Percentiles rank a stretch among this genome's conserved stretches.
Evolutionary conservation across 1,140 invertebrate genomes (phyloP).

Genomic region (Xylocopa sonorina): DNA sequence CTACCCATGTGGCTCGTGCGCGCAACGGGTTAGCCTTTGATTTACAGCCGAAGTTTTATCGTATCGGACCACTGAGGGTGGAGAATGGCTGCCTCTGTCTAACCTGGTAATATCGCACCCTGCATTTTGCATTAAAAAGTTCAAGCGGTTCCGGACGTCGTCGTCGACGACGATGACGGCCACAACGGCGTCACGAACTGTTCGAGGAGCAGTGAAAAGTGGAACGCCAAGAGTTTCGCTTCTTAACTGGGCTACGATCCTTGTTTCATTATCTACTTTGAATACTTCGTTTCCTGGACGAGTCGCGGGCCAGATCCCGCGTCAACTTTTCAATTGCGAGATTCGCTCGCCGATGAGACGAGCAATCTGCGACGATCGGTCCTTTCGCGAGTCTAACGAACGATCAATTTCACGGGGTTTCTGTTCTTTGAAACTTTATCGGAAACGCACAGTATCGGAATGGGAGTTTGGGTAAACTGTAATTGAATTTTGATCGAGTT

Average conservation of each 20-base stretch:
- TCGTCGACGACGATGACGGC: slow-evolving; percentile 50
- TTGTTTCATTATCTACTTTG: slow-evolving; percentile 43
- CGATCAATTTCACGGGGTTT: too few species aligned
- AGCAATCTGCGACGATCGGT: too few species aligned
- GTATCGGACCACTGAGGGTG: slow-evolving; percentile 65
- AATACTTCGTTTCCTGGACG: not conserved
- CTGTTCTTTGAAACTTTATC: too few species aligned
- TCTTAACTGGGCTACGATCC: slow-evolving; percentile 17
- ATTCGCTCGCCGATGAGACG: not conserved
- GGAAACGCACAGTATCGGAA: too few species aligned
- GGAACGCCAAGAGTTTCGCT: slow-evolving; percentile 10
- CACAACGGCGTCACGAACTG: slow-evolving; percentile 27
- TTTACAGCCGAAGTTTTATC: slow-evolving; percentile 79
- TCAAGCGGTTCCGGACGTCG: slow-evolving; percentile 64
- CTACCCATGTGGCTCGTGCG: not conserved
- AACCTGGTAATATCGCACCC: slow-evolving; percentile 73
- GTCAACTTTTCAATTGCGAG: not conserved
- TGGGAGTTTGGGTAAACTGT: too few species aligned
- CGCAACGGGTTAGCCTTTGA: slow-evolving; percentile 69
- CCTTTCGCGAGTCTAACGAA: too few species aligned
- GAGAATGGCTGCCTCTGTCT: slow-evolving; percentile 57
- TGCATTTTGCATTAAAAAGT: slow-evolving; percentile 78
- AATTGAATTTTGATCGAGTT: too few species aligned
- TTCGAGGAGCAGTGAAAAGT: not conserved
- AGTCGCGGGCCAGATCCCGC: not conserved